These are phyloP conservation scores for Tenthredo scrophulariae DNA, from an alignment of 2,888 invertebrate genomes.

Conservation along the genomic window DNA sequence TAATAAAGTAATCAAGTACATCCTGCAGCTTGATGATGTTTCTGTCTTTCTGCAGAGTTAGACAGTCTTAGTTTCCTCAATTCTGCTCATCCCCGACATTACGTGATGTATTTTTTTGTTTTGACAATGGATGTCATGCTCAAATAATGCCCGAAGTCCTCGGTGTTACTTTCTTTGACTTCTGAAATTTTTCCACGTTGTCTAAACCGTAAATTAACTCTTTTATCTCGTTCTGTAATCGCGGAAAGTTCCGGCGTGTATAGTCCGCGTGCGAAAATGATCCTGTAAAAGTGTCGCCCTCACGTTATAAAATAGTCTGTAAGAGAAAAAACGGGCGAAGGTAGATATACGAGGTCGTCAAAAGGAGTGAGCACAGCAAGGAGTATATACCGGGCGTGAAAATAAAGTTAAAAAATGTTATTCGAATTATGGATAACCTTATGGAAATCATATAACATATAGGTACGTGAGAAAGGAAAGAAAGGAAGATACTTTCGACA, in stretches of 20 bases:
- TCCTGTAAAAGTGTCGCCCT: not conserved
- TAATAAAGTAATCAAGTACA: not conserved
- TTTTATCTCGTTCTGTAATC: not conserved
- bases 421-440: conserved; percentile 48
- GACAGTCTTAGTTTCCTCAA: not conserved
- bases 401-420: conserved; percentile 5
- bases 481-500: not conserved
- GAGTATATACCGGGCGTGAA: not conserved
- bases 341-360: not conserved
- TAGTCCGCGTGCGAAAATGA: not conserved
- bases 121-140: not conserved
- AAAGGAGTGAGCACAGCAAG: not conserved
- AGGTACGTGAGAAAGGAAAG: not conserved
- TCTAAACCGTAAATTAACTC: not conserved
- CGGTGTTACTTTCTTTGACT: not conserved
- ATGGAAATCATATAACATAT: conserved; percentile 16
- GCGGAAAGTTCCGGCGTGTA: not conserved
- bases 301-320: not conserved
- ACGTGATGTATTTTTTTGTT: not conserved
- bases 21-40: not conserved
- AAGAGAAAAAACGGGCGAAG: conserved; percentile 21
- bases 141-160: not conserved
- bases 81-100: not conserved
- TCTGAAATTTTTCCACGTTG: not conserved
- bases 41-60: not conserved